A percentile compares a stretch with the other conserved stretches of the same genome.
phyloP scores from a whole-genome alignment of 2,888 invertebrate genomes.

The Philopedon plagiatum region DNA sequence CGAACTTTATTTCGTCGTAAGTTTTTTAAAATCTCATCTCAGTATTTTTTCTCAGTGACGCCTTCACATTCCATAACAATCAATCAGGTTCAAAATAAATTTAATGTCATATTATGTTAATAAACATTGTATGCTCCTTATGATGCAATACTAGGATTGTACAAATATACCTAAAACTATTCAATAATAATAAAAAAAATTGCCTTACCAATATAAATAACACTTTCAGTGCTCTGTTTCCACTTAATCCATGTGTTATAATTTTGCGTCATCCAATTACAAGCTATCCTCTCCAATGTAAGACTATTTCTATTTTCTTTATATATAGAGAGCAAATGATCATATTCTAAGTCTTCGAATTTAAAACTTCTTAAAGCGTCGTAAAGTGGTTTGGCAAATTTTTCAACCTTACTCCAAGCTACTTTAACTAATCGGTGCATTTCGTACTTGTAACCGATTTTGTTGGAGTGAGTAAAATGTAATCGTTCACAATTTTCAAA shows the following conservation, averaged over 20 bases:
- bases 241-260: slow-evolving; percentile 69
- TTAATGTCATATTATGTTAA: too few relatives aligned
- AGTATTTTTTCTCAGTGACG: too few relatives aligned
- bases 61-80: too few relatives aligned
- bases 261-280: slow-evolving; percentile 76
- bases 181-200: too few relatives aligned
- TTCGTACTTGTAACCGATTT: slow-evolving; percentile 77
- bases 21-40: too few relatives aligned
- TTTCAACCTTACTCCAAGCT: slow-evolving; percentile 74
- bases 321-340: slow-evolving; percentile 59
- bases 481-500: slow-evolving; percentile 76
- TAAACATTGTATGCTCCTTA: too few relatives aligned
- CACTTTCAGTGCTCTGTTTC: slow-evolving; percentile 61
- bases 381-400: slow-evolving; percentile 70
- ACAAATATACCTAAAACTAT: too few relatives aligned
- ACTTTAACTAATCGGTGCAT: slow-evolving; percentile 78
- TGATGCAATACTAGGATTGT: too few relatives aligned
- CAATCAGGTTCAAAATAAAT: too few relatives aligned
- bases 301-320: slow-evolving; percentile 35
- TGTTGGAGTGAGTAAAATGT: slow-evolving; percentile 57
- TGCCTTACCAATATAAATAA: slow-evolving; percentile 51
- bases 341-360: slow-evolving; percentile 72
- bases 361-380: slow-evolving; percentile 70
- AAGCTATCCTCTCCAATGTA: slow-evolving; percentile 71
- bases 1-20: too few relatives aligned